phyloP scores from a whole-genome alignment of 2,888 invertebrate species.

The Phytoseiulus persimilis region DNA sequence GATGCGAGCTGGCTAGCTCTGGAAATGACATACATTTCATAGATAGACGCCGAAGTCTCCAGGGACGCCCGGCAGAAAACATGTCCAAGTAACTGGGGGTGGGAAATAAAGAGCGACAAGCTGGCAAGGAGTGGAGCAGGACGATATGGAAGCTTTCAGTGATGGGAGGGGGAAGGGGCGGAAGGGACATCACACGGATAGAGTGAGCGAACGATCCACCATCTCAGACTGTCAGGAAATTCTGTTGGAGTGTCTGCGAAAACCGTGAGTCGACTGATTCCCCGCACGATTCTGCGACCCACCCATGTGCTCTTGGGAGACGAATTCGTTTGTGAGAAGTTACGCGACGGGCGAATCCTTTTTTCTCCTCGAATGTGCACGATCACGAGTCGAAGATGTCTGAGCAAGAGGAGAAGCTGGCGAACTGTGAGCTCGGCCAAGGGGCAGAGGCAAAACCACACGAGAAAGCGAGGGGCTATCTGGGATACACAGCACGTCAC shows the following conservation, averaged over 20 bases:
- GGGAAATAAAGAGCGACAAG: not conserved
- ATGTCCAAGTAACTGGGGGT: not conserved
- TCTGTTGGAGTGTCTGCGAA: too few relatives aligned
- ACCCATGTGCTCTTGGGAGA: not conserved
- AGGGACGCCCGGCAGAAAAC: not conserved
- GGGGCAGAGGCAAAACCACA: not conserved
- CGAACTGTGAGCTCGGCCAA: not conserved
- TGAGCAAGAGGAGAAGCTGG: not conserved
- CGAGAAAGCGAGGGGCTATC: not conserved
- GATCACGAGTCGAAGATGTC: not conserved
- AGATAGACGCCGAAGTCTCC: not conserved
- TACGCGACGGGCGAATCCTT: not conserved
- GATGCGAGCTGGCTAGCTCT: not conserved
- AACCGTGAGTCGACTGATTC: not conserved
- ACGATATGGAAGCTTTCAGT: too few relatives aligned
- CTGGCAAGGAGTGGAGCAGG: not conserved
- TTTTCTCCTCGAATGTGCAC: not conserved
- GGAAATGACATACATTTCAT: not conserved
- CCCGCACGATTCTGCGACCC: not conserved
- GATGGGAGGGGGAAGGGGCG: too few relatives aligned
- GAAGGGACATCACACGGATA: too few relatives aligned
- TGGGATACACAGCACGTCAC: not conserved
- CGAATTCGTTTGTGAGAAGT: not conserved
- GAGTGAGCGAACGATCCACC: too few relatives aligned
- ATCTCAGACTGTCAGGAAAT: too few relatives aligned